A percentile compares a stretch with the other conserved stretches of the same genome.
phyloP scores from a whole-genome alignment of 2,113 vertebrate genomes.

The Trogon melanurus region DNA sequence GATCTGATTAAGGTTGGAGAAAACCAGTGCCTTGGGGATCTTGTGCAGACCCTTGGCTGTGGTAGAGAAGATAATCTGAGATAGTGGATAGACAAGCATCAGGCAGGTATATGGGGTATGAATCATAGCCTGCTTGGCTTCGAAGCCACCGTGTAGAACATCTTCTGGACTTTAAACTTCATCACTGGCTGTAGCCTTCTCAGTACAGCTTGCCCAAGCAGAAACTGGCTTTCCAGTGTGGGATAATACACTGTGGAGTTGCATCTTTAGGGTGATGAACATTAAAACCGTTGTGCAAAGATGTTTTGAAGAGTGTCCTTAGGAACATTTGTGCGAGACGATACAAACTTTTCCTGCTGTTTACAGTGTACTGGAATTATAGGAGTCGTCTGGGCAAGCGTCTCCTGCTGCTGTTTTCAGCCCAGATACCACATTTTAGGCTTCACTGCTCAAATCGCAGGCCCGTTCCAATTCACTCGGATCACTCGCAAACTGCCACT shows the following conservation, averaged over 20 bases:
- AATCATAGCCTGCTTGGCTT: neutral
- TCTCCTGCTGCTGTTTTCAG: neutral
- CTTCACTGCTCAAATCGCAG: too few species aligned
- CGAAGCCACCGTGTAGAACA: neutral
- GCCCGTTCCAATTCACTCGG: too few species aligned
- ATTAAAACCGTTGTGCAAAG: neutral
- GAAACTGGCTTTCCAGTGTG: neutral
- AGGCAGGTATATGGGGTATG: neutral
- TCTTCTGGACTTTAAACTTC: neutral
- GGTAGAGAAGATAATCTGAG: neutral
- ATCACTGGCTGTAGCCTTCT: neutral
- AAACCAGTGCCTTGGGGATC: neutral
- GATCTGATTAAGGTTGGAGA: neutral
- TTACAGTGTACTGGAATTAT: neutral
- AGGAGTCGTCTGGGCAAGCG: rapidly evolving
- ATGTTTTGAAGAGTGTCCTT: neutral
- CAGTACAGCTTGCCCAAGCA: neutral
- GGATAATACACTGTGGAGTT: neutral
- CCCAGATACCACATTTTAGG: too few species aligned
- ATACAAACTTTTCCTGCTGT: neutral
- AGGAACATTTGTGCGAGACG: neutral
- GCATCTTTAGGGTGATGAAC: neutral
- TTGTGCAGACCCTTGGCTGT: neutral
- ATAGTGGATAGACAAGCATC: neutral
- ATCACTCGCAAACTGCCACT: rapidly evolving